Evolutionary conservation across 2,113 vertebrate genomes (phyloP).

Genomic region (Bostrychus sinensis): DNA sequence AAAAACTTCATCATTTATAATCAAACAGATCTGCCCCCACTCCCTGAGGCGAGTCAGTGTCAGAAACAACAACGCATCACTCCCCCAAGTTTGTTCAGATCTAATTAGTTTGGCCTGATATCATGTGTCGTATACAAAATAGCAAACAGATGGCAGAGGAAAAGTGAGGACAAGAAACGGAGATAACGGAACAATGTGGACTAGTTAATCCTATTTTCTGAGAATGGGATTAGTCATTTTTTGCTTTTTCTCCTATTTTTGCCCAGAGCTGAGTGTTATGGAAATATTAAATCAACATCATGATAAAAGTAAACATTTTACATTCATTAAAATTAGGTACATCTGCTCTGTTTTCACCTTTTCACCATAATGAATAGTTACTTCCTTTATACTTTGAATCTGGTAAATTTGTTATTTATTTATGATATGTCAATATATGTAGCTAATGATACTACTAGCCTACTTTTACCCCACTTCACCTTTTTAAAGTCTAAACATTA

Average conservation of each 20-base stretch:
- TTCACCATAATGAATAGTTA: neutral
- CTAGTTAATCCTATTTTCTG: constrained; percentile 13
- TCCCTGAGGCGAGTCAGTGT: neutral
- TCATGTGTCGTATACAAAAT: constrained; percentile 10
- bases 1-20: constrained; percentile 1
- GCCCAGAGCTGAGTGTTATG: neutral
- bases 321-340: neutral
- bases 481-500: too few relatives aligned
- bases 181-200: constrained; percentile 5
- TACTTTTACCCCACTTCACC: too few relatives aligned
- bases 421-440: neutral
- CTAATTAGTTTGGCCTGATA: constrained; percentile 23
- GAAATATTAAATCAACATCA: neutral
- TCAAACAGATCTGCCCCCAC: constrained; percentile 10
- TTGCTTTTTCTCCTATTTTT: constrained; percentile 3
- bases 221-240: neutral
- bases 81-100: constrained; percentile 5
- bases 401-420: too few relatives aligned
- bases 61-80: constrained; percentile 3
- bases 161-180: constrained; percentile 17
- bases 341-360: neutral
- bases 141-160: constrained; percentile 36
- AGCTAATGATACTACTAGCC: too few relatives aligned
- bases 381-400: too few relatives aligned
- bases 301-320: neutral